A percentile compares a stretch with the other conserved stretches of the same genome.
Evolutionary conservation across 1,140 invertebrate genomes (phyloP).

Genomic region (Aphaenogaster floridana): DNA sequence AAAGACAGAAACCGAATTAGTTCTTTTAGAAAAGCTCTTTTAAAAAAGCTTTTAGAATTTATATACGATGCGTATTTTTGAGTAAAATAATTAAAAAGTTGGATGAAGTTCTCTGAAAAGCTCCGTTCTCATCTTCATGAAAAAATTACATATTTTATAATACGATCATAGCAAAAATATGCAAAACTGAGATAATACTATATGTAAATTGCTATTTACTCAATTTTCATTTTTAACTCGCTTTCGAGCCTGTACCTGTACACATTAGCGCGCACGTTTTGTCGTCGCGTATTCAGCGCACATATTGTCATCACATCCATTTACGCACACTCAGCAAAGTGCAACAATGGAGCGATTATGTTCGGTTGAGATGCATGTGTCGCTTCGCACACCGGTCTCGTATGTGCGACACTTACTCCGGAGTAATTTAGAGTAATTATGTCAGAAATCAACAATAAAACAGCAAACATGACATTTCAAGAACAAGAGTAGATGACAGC

Average conservation of each 20-base stretch:
- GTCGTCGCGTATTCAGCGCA: background rate
- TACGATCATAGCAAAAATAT: background rate
- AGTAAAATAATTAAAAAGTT: conserved; percentile 33
- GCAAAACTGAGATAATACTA: background rate
- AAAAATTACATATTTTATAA: background rate
- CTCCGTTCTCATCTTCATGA: background rate
- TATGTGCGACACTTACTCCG: background rate
- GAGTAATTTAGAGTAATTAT: conserved; percentile 45
- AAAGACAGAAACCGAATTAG: background rate
- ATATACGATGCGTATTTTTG: conserved; percentile 9
- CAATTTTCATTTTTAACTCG: conserved; percentile 3
- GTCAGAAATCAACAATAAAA: conserved; percentile 32
- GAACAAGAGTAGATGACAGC: background rate
- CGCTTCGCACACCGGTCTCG: background rate
- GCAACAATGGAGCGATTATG: conserved; percentile 31
- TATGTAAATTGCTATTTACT: background rate
- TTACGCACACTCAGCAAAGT: conserved; percentile 12
- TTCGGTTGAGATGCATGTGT: background rate
- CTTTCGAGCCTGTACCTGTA: background rate
- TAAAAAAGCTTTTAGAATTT: conserved; percentile 13
- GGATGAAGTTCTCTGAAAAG: conserved; percentile 8
- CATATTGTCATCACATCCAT: conserved; percentile 3
- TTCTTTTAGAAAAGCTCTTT: background rate
- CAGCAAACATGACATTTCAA: background rate
- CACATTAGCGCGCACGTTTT: background rate